Evolutionary conservation across 2,888 invertebrate species (phyloP).

Genomic region (Euproctis similis): DNA sequence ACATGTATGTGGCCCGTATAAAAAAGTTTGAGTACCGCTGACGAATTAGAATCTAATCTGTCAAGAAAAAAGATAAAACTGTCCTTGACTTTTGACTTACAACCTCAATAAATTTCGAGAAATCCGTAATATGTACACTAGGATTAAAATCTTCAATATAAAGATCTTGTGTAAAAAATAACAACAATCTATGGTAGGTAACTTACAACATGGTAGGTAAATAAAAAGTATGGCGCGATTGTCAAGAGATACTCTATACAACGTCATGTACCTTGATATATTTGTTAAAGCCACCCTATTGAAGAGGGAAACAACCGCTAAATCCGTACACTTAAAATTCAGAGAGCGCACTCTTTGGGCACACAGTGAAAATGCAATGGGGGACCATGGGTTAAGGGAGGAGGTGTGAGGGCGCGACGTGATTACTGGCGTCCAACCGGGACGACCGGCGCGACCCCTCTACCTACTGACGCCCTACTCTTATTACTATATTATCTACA

Average conservation of each 20-base stretch:
- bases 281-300: slow-evolving; percentile 9
- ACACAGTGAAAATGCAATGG: slow-evolving; percentile 23
- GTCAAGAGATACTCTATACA: not conserved
- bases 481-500: no score
- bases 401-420: slow-evolving; percentile 62
- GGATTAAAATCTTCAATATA: no score
- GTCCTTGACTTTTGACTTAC: no score
- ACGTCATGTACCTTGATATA: not conserved
- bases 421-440: slow-evolving; percentile 56
- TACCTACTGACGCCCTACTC: slow-evolving; percentile 21
- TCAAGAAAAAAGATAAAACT: no score
- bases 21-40: no score
- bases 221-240: not conserved
- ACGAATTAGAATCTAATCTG: no score
- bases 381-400: slow-evolving; percentile 28
- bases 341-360: slow-evolving; percentile 34
- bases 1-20: no score
- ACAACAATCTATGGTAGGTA: no score
- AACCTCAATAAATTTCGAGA: no score
- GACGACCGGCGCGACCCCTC: slow-evolving; percentile 41
- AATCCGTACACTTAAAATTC: slow-evolving; percentile 54
- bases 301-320: slow-evolving; percentile 22
- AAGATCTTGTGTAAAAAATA: no score
- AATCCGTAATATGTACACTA: no score
- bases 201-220: no score